Evolutionary conservation across 2,113 vertebrate genomes (phyloP), one percentile per base, ranked within the genome.

Genomic region (Myiozetetes cayanensis): DNA sequence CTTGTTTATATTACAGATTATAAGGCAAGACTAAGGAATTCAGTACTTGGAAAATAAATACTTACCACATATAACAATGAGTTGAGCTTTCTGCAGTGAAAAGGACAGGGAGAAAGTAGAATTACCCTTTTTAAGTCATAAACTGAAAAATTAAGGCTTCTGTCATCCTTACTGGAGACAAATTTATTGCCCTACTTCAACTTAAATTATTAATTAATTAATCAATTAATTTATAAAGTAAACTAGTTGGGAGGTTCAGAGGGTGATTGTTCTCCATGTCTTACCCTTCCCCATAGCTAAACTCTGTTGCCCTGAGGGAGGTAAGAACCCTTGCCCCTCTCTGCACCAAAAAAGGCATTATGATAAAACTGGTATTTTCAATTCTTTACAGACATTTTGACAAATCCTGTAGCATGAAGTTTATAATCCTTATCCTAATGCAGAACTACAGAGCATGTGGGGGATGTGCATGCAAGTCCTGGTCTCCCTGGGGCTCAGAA

Each of bases 361-460:
- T 25, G 22, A 25, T 41, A 80, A 91, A 94, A 12, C 6, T 23
- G 8, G 53, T 85, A 37, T 39, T 84, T 89, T 71, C 47, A 85
- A 2, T 53, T 16, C n/a, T 86, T 93, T 39, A 62, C 17, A 62
- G 47, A 23, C 28, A 70, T 90, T 85, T 94, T 83, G 41, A 73
- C 23, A 83, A 88, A 85, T 83, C 28, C 37, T 28, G 89, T 90
- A 59, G 55, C 55, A 62, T 62, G 31, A 84, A 37, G 44, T 71
- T 24, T 88, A 12, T 90, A 81, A 74, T 80, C 43, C 21, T 88
- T 62, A 76, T 62, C 46, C 73, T 84, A 88, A 71, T 63, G n/a
- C 12, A 80, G 82, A 79, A 49, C 62, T 87, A 33, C 30, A 47
- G 76, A 74, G 7, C 63, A 55, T 35, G 9, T 35, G 6, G 21